These are phyloP conservation scores for Ophioninae sp. DNA, from an alignment of 2,888 invertebrate species.

Conservation along the genomic window DNA sequence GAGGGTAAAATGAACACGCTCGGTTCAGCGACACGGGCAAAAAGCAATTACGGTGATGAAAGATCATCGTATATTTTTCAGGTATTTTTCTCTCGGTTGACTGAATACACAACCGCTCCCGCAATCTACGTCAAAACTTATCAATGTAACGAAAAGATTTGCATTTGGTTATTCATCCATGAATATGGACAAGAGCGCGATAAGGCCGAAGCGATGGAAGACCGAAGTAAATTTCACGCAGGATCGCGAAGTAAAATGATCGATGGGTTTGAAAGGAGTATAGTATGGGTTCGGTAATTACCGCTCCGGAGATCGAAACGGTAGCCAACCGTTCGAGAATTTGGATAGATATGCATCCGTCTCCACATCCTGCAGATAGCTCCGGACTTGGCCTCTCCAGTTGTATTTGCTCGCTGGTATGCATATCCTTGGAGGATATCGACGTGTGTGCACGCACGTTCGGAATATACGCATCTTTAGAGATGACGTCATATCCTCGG, in stretches of 20 bases:
- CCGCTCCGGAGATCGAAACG: slow-evolving; percentile 62
- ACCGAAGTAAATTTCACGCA: neutral
- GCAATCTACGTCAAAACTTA: neutral
- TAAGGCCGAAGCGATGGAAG: neutral
- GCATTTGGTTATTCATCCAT: slow-evolving; percentile 40
- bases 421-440: slow-evolving; percentile 39
- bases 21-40: neutral
- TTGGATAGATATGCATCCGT: slow-evolving; percentile 59
- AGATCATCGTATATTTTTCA: neutral
- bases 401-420: slow-evolving; percentile 47
- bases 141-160: slow-evolving; percentile 4
- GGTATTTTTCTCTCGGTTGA: neutral
- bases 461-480: slow-evolving; percentile 28
- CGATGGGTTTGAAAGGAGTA: neutral
- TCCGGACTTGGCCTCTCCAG: slow-evolving; percentile 29
- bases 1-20: neutral
- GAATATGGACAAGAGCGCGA: neutral
- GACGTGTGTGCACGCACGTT: slow-evolving; percentile 2
- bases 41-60: slow-evolving; percentile 1
- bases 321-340: slow-evolving; percentile 47
- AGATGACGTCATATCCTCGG: slow-evolving; percentile 10
- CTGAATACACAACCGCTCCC: neutral
- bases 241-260: neutral
- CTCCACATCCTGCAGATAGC: slow-evolving; percentile 57
- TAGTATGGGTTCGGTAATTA: slow-evolving; percentile 43